A percentile compares a stretch with the other conserved stretches of the same genome.
These are phyloP conservation scores for Phylloscopus trochilus DNA, from an alignment of 2,113 vertebrate genomes.

Conservation along the genomic window DNA sequence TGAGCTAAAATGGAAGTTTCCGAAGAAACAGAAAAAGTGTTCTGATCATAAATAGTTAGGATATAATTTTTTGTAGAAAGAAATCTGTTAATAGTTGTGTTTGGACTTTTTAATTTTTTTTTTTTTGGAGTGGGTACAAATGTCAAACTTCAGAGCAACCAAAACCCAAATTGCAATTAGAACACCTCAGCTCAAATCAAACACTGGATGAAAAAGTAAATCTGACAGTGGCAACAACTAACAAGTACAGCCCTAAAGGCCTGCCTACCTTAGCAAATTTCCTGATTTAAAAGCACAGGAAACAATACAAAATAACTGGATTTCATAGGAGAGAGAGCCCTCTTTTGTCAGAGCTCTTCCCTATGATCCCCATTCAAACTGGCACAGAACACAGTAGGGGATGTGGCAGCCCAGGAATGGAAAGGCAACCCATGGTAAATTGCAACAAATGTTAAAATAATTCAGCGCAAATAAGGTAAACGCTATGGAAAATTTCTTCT, in stretches of 20 bases:
- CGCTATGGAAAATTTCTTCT: background rate
- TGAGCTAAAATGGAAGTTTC: background rate
- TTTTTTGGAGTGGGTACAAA: background rate
- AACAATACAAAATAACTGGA: background rate
- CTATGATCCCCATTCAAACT: background rate
- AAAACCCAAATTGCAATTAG: background rate
- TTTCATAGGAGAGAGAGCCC: background rate
- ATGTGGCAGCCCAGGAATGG: background rate
- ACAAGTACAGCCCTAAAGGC: background rate
- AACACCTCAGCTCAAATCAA: background rate
- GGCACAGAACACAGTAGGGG: background rate
- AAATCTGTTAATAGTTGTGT: background rate
- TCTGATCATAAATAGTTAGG: background rate
- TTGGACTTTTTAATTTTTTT: background rate
- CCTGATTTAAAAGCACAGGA: background rate
- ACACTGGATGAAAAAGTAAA: background rate
- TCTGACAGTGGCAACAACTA: background rate
- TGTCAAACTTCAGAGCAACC: background rate
- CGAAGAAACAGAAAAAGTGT: background rate
- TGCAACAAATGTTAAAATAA: background rate
- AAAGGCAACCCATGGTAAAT: background rate
- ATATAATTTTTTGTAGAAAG: background rate
- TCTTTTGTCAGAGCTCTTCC: background rate
- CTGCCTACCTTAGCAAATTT: background rate
- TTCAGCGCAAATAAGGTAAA: background rate